Base-by-base conservation (phyloP, 2,888 invertebrate genomes). In the Zootermopsis nevadensis region DNA sequence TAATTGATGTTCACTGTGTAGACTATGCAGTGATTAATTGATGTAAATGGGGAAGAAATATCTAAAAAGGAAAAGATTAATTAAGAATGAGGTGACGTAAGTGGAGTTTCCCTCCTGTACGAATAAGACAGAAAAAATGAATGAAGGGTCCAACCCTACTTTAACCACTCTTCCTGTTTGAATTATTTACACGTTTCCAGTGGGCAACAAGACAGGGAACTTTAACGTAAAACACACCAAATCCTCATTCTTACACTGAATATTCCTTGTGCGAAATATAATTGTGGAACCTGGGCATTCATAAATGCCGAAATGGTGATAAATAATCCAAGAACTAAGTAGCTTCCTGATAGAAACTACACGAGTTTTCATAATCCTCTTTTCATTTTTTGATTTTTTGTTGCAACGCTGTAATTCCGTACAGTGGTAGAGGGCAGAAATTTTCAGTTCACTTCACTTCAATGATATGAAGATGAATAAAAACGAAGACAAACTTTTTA, bases 381-480 rank as follows among this genome's bases (percentile, higher is more conserved):
- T 79, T 79, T 53, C 79, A 35, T 79, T 35, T 79, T 33, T 15
- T 33, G 79, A 60, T 79, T 79, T 79, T 79, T 79, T 66, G 55
- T 38, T 60, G 55, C 60, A 79, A 60, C 60, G 24, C 79, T 79
- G 24, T 79, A 79, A 79, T 66, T 60, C 55, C 79, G 35, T 33
- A 35, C 24, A 79, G 38, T 2, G 31, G 30, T 31, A 77, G 38
- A 60, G 53, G 60, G 79, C 10, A 60, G 35, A 30, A 79, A 79
- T 79, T 60, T 79, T 79, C 79, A 79, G 79, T 79, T 79, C 79
- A 79, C 79, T 79, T 79, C 79, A 79, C 79, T 60, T 79, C 79
- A 79, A 79, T 79, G 79, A 79, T 77, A 79, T 35, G 79, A 79
- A 79, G 35, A 35, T 60, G 66, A 79, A 79, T 60, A 66, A 79